Percentiles rank a stretch among this genome's conserved stretches.
These are phyloP conservation scores for Gallinago stenura DNA, from an alignment of 2,797 vertebrate species.

Conservation along the genomic window DNA sequence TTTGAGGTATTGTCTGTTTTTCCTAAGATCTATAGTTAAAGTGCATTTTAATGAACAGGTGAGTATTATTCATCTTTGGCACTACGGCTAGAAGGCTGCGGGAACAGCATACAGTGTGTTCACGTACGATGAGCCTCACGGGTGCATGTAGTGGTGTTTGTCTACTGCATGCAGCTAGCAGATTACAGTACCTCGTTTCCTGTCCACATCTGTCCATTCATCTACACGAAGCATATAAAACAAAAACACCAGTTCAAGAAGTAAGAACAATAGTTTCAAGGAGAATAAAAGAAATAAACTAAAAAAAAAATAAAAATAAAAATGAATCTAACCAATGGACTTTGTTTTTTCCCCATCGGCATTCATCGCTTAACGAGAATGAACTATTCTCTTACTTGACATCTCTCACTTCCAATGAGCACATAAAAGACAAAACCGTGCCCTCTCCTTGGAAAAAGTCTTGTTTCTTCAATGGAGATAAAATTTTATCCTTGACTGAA, in stretches of 20 bases:
- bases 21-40: background rate
- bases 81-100: constrained; percentile 18
- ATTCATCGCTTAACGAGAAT: background rate
- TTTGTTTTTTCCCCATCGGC: background rate
- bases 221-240: constrained; percentile 86
- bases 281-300: constrained; percentile 61
- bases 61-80: background rate
- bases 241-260: constrained; percentile 80
- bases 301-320: background rate
- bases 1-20: background rate
- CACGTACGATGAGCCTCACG: constrained; percentile 31
- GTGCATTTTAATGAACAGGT: background rate
- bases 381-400: background rate
- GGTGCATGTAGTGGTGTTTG: constrained; percentile 33
- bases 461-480: background rate
- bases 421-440: background rate
- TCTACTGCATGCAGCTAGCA: constrained; percentile 76
- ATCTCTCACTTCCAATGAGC: background rate
- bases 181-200: constrained; percentile 91
- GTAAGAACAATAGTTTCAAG: constrained; percentile 68
- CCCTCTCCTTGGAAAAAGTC: background rate
- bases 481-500: background rate
- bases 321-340: background rate
- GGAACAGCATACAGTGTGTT: background rate
- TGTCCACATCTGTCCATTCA: constrained; percentile 97